Percentiles rank a stretch among this genome's conserved stretches.
Conservation (phyloP, 2,113 vertebrate genomes). For the Nematolebias whitei region DNA sequence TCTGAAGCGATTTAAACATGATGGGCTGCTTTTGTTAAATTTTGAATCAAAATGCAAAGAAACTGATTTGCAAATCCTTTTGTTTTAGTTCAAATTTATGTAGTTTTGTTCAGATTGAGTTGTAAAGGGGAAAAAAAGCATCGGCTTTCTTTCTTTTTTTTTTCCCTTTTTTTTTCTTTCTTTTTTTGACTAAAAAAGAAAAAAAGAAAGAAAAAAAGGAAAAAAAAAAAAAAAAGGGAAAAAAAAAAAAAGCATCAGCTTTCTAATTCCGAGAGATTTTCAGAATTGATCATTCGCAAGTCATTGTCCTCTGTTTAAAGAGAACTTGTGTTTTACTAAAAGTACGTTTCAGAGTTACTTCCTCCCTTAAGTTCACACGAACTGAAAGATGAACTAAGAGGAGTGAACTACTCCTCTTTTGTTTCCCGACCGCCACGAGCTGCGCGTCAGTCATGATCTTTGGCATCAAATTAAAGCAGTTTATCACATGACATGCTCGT, state of each 20-base stretch:
- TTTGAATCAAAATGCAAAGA: too few species aligned
- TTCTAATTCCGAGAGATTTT: background rate
- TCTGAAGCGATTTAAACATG: too few species aligned
- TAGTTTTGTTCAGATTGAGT: background rate
- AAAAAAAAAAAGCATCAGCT: too few species aligned
- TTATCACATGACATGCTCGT: background rate
- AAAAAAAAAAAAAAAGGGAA: too few species aligned
- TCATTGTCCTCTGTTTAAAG: background rate
- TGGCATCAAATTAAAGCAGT: background rate
- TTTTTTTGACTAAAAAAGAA: too few species aligned
- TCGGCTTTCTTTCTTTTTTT: too few species aligned
- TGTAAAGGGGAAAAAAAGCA: background rate
- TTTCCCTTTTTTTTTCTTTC: too few species aligned
- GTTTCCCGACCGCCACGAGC: background rate
- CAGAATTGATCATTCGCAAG: background rate
- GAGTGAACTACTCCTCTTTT: background rate
- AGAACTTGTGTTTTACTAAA: conserved; percentile 4
- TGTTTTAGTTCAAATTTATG: background rate
- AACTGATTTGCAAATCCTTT: background rate
- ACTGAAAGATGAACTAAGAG: conserved; percentile 35
- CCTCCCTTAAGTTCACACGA: conserved; percentile 52
- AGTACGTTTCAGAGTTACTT: conserved; percentile 57
- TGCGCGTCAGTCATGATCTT: background rate
- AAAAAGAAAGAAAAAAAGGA: too few species aligned
- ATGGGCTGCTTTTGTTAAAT: too few species aligned